These are phyloP conservation scores for Grantiella picta DNA, from an alignment of 2,113 vertebrate species.

Conservation along the genomic window DNA sequence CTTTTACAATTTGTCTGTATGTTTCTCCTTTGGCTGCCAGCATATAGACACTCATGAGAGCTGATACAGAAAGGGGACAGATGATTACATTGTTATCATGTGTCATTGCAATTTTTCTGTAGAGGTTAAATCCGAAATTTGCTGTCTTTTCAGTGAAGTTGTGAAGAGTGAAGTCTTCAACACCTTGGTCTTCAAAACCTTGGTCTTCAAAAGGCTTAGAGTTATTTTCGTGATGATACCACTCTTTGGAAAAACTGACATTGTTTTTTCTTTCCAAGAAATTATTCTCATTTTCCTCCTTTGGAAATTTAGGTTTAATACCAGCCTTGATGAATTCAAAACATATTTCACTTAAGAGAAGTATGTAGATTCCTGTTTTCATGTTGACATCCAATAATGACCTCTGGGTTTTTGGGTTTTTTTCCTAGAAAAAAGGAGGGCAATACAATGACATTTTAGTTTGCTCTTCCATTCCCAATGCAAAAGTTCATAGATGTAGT, in stretches of 20 bases:
- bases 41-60: constrained; percentile 71
- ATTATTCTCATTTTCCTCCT: neutral
- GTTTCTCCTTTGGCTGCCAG: constrained; percentile 78
- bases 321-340: neutral
- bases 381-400: constrained; percentile 3
- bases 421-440: neutral
- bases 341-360: constrained; percentile 48
- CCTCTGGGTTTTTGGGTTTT: neutral
- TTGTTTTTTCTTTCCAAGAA: neutral
- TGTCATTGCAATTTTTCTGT: constrained; percentile 80
- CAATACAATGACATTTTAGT: neutral
- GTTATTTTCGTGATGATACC: neutral
- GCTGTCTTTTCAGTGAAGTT: constrained; percentile 81
- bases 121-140: constrained; percentile 88
- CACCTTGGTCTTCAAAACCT: neutral
- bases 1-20: constrained; percentile 71
- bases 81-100: constrained; percentile 87
- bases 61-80: constrained; percentile 84
- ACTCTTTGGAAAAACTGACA: neutral
- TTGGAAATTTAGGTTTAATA: neutral
- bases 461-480: neutral
- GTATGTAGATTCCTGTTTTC: constrained; percentile 41
- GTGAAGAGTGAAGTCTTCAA: constrained; percentile 27
- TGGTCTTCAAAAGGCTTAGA: neutral
- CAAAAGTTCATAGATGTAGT: neutral